These are phyloP conservation scores for Drosophila parabipectinata DNA, from an alignment of 1,140 invertebrate genomes.

Conservation along the genomic window DNA sequence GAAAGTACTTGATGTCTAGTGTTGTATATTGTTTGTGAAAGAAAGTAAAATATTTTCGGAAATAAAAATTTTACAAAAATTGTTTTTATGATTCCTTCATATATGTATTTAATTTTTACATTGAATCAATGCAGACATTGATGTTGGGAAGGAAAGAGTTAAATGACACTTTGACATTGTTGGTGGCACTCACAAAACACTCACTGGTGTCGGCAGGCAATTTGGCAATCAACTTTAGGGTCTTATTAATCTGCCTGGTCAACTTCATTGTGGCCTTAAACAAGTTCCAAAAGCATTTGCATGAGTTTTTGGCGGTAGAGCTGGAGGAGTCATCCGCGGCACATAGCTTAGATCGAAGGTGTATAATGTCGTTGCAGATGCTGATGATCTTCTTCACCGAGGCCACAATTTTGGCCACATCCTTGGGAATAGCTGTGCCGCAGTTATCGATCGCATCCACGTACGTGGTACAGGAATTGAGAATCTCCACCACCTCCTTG, in stretches of 20 bases:
- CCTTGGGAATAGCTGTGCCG: constrained; percentile 40
- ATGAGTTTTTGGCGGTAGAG: neutral
- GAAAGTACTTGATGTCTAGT: neutral
- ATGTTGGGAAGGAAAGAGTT: constrained; percentile 47
- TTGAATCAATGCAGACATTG: constrained; percentile 26
- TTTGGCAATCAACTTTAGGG: constrained; percentile 32
- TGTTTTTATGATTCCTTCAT: neutral
- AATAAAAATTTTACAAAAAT: neutral
- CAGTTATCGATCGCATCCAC: constrained; percentile 40
- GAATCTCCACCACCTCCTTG: constrained; percentile 19
- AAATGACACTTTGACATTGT: constrained; percentile 21
- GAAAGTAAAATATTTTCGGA: neutral
- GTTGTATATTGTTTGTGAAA: too few relatives aligned
- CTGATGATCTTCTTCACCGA: constrained; percentile 35
- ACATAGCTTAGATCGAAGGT: constrained; percentile 35
- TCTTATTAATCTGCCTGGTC: constrained; percentile 27
- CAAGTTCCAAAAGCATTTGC: constrained; percentile 35
- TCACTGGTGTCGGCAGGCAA: constrained; percentile 39
- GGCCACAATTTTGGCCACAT: constrained; percentile 44
- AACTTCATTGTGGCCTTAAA: constrained; percentile 33
- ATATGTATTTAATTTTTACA: constrained; percentile 10
- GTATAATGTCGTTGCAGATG: constrained; percentile 41
- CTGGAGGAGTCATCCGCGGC: neutral
- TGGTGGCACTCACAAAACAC: constrained; percentile 51
- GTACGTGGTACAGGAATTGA: constrained; percentile 32